Conservation (phyloP, 2,888 invertebrate species). For the Leptinotarsa juncta region DNA sequence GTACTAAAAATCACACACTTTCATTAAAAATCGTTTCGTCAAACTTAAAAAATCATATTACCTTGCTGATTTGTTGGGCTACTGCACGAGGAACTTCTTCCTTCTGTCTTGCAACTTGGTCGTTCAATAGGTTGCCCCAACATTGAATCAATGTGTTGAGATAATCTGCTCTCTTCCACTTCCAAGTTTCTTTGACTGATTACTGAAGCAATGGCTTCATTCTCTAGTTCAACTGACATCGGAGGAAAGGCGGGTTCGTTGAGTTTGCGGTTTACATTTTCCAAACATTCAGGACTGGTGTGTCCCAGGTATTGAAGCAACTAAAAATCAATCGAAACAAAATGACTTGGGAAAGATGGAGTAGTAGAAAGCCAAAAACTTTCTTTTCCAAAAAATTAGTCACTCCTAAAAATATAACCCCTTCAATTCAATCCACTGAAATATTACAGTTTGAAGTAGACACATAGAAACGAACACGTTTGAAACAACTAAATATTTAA, state of each 20-base stretch:
- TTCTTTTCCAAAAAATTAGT: too few species aligned
- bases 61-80: constrained; percentile 44
- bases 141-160: constrained; percentile 59
- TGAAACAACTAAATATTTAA: too few species aligned
- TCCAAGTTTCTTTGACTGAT: constrained; percentile 88
- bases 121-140: constrained; percentile 58
- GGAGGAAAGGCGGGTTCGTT: constrained; percentile 85
- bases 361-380: too few species aligned
- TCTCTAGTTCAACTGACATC: constrained; percentile 81
- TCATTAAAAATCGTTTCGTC: not conserved
- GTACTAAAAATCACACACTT: constrained; percentile 22
- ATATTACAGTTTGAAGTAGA: too few species aligned
- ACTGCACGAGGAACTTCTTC: constrained; percentile 42
- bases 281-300: constrained; percentile 89
- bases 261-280: constrained; percentile 74
- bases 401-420: too few species aligned
- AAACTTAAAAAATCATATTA: constrained; percentile 21
- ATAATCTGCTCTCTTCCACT: constrained; percentile 71
- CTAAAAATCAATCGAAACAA: constrained; percentile 64
- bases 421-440: too few species aligned
- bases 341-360: too few species aligned
- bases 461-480: too few species aligned
- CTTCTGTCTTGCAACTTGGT: constrained; percentile 55
- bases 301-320: constrained; percentile 90
- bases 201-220: constrained; percentile 86